Evolutionary conservation across 1,140 invertebrate species (phyloP).

Genomic region (Drosophila burlai): DNA sequence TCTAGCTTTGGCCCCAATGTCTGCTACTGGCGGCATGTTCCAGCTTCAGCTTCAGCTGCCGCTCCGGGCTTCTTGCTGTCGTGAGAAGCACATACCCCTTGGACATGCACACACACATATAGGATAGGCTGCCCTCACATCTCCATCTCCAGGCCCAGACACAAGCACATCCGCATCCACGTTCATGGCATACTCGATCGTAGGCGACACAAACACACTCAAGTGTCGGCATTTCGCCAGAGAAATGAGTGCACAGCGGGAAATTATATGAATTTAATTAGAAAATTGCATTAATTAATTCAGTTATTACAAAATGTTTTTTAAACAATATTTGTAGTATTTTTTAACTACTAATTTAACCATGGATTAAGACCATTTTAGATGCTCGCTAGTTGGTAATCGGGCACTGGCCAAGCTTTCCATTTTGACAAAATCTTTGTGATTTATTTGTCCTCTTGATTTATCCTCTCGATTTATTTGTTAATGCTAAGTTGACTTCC

Average conservation of each 20-base stretch:
- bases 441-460: too few relatives aligned
- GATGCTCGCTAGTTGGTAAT: too few relatives aligned
- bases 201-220: conserved; percentile 76
- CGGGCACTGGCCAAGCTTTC: too few relatives aligned
- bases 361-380: background rate
- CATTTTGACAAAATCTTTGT: too few relatives aligned
- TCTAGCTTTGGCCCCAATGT: conserved; percentile 57
- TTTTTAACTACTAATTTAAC: background rate
- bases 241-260: conserved; percentile 27
- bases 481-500: too few relatives aligned
- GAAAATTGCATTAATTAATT: background rate
- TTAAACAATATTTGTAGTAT: background rate
- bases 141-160: conserved; percentile 9
- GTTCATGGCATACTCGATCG: conserved; percentile 55
- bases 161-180: conserved; percentile 34
- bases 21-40: conserved; percentile 66
- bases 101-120: conserved; percentile 18
- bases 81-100: conserved; percentile 68
- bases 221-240: conserved; percentile 52
- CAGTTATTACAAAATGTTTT: background rate
- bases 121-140: conserved; percentile 19
- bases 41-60: conserved; percentile 18
- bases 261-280: background rate
- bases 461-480: too few relatives aligned
- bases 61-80: conserved; percentile 45